Evolutionary conservation across 2,888 invertebrate species (phyloP).

Genomic region (Thalpophila matura): DNA sequence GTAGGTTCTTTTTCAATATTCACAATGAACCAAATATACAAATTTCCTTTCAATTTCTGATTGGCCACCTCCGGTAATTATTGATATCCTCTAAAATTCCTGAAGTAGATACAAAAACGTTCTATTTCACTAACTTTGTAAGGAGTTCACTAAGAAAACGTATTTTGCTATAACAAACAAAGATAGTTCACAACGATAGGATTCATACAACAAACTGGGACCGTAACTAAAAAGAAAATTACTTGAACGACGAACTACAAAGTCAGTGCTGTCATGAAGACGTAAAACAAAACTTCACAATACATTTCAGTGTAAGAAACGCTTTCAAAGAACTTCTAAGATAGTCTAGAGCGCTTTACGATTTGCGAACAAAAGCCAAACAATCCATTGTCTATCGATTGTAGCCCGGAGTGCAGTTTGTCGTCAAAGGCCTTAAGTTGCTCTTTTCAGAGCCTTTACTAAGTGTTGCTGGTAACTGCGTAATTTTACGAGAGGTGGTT

Average conservation of each 20-base stretch:
- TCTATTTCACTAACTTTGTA: constrained; percentile 10
- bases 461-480: constrained; percentile 67
- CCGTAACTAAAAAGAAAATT: constrained; percentile 63
- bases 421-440: constrained; percentile 84
- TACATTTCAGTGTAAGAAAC: constrained; percentile 77
- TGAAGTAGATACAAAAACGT: constrained; percentile 27
- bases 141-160: constrained; percentile 34
- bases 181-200: constrained; percentile 51
- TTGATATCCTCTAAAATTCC: constrained; percentile 12
- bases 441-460: constrained; percentile 74
- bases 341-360: constrained; percentile 79
- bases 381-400: constrained; percentile 88
- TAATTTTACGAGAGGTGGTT: constrained; percentile 49
- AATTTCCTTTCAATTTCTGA: neutral
- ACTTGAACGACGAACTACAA: constrained; percentile 65
- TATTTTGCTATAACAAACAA: constrained; percentile 52
- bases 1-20: neutral
- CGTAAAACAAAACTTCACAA: constrained; percentile 73
- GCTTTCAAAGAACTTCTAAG: constrained; percentile 81
- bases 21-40: neutral
- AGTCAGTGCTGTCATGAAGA: constrained; percentile 68
- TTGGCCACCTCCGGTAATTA: constrained; percentile 19
- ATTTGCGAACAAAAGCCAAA: constrained; percentile 86
- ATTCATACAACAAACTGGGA: constrained; percentile 56
- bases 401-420: constrained; percentile 84